Base-by-base conservation (phyloP, 2,888 invertebrate species). In the Limnephilus auricula region DNA sequence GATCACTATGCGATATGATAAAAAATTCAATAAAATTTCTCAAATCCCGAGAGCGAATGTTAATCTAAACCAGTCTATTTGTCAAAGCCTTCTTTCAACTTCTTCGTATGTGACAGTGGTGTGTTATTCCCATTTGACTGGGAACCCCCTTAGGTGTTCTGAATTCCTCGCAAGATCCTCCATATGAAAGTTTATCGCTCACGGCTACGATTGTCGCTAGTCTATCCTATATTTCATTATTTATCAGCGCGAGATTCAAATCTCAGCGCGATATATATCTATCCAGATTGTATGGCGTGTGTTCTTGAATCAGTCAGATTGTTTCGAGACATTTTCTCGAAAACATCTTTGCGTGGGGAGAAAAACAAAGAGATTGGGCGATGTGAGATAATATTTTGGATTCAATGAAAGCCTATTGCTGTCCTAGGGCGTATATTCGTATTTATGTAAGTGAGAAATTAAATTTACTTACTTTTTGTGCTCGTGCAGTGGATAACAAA, bases 11-110 rank as follows among this genome's bases (percentile, higher is more conserved):
- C 34, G 86, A 90, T 89, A 85, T 50, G 92, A 92, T 92, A 90
- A 85, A 88, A 89, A 79, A 85, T 92, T 90, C 90, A 90, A 90
- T 90, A 92, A 92, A 92, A 89, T 90, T 85, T 87, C 37, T n/a
- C 90, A 79, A 86, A 85, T 92, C 90, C 92, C 89, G 31, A 85
- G 92, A 91, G 92, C 86, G 79, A 90, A 80, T 89, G 90, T 65
- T 91, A 89, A 78, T 89, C 78, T 90, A 86, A 90, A 90, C 80
- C 89, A 90, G 91, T 86, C 91, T 89, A 89, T 91, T 91, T 89
- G 91, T 91, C 91, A 82, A 65, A 78, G 40, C 25, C 85, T 85
- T 40, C 40, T 65, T 78, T 85, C 40, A 45, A 37, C 80, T 85
- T 50, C n/a, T 83, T 31, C 89, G 18, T 34, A 31, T 85, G 45